These are phyloP conservation scores for Tetragnatha montana DNA, from an alignment of 2,888 invertebrate genomes.

Conservation along the genomic window DNA sequence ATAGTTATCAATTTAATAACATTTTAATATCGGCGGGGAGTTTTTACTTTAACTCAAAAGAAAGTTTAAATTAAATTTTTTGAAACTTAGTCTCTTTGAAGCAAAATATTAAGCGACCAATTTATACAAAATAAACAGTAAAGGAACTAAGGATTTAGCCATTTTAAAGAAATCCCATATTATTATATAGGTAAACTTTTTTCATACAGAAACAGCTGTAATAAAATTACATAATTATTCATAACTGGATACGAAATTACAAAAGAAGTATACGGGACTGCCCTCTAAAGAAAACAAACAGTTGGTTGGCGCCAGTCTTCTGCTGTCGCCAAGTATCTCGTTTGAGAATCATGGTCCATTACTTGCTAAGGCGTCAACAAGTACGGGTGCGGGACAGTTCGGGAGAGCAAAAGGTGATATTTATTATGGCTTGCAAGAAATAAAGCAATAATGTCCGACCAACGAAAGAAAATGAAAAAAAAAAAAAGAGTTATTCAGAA, in stretches of 20 bases:
- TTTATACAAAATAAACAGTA: too few species aligned
- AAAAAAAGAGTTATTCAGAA: slow-evolving; percentile 40
- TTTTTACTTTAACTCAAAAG: too few species aligned
- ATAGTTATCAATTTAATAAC: too few species aligned
- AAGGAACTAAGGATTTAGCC: too few species aligned
- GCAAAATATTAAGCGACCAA: too few species aligned
- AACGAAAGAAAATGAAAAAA: slow-evolving; percentile 36
- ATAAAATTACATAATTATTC: slow-evolving; percentile 8
- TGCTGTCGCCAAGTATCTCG: slow-evolving; percentile 39
- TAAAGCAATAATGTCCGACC: slow-evolving; percentile 61
- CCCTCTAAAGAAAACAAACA: slow-evolving; percentile 35
- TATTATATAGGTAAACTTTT: neutral
- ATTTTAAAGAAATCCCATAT: too few species aligned
- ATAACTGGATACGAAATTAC: slow-evolving; percentile 11
- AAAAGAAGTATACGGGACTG: slow-evolving; percentile 30
- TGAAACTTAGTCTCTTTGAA: too few species aligned
- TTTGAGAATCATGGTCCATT: slow-evolving; percentile 51
- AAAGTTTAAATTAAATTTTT: too few species aligned
- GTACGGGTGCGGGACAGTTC: slow-evolving; percentile 31
- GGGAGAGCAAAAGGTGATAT: slow-evolving; percentile 57
- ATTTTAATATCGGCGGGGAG: too few species aligned
- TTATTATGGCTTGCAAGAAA: slow-evolving; percentile 56
- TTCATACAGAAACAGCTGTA: neutral
- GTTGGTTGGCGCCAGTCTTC: slow-evolving; percentile 42
- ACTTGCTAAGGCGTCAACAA: slow-evolving; percentile 49